A percentile compares a stretch with the other conserved stretches of the same genome.
Evolutionary conservation across 2,113 vertebrate species (phyloP).

Genomic region (Tenrec ecaudatus): DNA sequence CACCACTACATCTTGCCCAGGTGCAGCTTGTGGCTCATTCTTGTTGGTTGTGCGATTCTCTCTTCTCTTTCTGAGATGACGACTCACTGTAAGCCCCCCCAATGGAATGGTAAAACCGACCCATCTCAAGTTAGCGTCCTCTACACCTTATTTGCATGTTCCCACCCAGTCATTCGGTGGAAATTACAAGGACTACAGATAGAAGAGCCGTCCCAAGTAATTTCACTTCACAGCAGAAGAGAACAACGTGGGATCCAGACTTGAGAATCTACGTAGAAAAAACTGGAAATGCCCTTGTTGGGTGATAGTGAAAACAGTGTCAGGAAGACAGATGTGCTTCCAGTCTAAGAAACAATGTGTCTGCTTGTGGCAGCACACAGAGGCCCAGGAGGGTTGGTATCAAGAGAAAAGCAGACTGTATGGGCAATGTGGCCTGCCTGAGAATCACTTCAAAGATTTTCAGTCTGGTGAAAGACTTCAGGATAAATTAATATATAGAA

Average conservation of each 20-base stretch:
- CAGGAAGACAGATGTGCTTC: background rate
- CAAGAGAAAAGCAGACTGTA: background rate
- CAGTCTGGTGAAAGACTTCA: conserved; percentile 4
- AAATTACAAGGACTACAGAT: no score
- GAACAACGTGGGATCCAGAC: background rate
- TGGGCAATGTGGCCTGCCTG: background rate
- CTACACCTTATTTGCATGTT: no score
- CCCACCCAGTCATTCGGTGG: no score
- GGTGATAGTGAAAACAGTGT: background rate
- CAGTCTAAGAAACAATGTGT: background rate
- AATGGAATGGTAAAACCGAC: no score
- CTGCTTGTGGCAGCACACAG: background rate
- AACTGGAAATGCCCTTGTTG: background rate
- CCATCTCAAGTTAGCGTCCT: no score
- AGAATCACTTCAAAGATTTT: conserved; percentile 26
- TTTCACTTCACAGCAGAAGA: background rate
- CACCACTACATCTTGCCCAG: no score
- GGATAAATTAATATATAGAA: background rate
- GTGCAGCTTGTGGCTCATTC: no score
- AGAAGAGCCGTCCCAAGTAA: no score
- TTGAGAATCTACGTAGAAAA: background rate
- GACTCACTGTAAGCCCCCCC: no score
- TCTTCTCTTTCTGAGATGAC: no score
- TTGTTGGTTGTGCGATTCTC: no score
- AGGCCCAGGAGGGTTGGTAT: background rate